Base-by-base conservation (phyloP, 1,140 invertebrate genomes). In the Drosophila erecta region DNA sequence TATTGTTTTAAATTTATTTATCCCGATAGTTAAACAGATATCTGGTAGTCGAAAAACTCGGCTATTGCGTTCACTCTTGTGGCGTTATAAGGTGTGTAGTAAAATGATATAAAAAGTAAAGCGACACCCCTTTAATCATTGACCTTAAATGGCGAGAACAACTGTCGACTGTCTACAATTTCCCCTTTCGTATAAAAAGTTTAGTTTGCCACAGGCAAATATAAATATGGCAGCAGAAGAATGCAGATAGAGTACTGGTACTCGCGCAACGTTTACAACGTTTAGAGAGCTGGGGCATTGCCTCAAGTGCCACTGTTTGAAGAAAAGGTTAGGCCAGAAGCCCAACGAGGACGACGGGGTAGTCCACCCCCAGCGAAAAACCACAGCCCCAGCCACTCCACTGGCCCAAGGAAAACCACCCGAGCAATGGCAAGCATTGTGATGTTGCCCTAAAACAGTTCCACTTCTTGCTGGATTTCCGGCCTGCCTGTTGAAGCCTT, bases 391-490 rank as follows among this genome's bases (percentile, higher is more conserved):
- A 56, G 20, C 37, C 27, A 37, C 43, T 49, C 15, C 30, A 54
- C 14, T 22, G 41, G 70, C 38, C 70, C 11, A 61, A 38, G 10
- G 37, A 65, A 67, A 67, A 65, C 59, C 59, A 65, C 64, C 72
- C 62, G 55, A 76, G 77, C 75, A 77, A 71, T 77, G 75, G 65
- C 57, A 56, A 60, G 56, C 75, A 71, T 71, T 77, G 56, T 62
- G 62, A 54, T 77, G 74, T 51, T 77, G 64, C 27, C 65, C 35
- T 70, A 51, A 60, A 77, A 77, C 74, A 77, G 65, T 65, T 65
- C 43, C 71, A 75, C 69, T 66, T 76, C 55, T 46, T 20, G 41
- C 35, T 57, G 59, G 59, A 44, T 35, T 37, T 66, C 35, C 47
- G 43, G 41, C 40, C 27, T 14, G 61, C 38, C 53, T 67, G 71